Conservation (phyloP, 2,113 vertebrate genomes). For the Corapipo altera region DNA sequence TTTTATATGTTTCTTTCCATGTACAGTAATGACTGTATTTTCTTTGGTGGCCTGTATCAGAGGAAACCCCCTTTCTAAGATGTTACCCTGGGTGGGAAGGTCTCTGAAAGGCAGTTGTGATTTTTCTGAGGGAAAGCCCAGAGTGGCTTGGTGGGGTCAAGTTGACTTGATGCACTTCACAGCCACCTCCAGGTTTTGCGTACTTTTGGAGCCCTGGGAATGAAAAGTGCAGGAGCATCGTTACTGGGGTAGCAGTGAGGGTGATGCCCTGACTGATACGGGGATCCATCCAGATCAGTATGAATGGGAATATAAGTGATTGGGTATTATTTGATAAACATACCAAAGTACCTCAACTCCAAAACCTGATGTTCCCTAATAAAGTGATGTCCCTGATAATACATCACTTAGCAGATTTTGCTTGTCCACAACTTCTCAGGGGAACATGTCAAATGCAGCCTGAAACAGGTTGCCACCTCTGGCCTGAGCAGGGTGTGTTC, state of each 20-base stretch:
- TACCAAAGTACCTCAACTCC: neutral
- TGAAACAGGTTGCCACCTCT: neutral
- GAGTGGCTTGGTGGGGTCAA: neutral
- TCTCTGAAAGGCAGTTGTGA: neutral
- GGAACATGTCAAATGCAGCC: neutral
- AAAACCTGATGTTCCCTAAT: neutral
- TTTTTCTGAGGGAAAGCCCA: neutral
- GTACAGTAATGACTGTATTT: neutral
- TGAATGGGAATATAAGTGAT: neutral
- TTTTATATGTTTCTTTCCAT: neutral
- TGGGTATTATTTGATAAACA: neutral
- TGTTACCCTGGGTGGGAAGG: neutral
- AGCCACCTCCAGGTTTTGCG: neutral
- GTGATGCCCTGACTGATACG: neutral
- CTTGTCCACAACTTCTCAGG: neutral
- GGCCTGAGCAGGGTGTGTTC: neutral
- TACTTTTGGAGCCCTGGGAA: neutral
- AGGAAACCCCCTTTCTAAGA: neutral
- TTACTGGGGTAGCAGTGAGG: neutral
- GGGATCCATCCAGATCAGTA: neutral
- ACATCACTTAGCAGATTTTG: neutral
- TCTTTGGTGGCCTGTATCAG: neutral
- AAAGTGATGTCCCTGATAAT: neutral
- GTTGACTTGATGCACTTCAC: neutral
- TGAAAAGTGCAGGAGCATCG: neutral